Base-by-base conservation (phyloP, 2,113 vertebrate genomes). In the Dunckerocampus dactyliophorus region DNA sequence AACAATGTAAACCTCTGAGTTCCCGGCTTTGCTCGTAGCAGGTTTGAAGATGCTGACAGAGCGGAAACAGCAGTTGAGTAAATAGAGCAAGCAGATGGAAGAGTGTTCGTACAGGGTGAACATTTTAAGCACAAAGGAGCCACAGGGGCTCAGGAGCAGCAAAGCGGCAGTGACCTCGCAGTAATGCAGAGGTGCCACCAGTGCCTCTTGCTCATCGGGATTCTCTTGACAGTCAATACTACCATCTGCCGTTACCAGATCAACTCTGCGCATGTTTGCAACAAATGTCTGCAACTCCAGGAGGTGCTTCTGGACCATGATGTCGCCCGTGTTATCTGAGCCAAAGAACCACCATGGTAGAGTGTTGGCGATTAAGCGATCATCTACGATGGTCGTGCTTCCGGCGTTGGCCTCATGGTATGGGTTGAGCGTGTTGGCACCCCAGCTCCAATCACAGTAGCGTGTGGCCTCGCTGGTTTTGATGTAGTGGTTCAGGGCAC, bases 211-310 rank as follows among this genome's bases (percentile, higher is more conserved):
- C 74, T 99, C 95, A 0, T 95, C 95, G 0, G 95, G 97, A 46
- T 97, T 95, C 52, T 93, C 95, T 79, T 98, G 97, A 80, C 97
- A 99, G 83, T 99, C 95, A 64, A 99, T 96, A 71, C 97, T 99
- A 16, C 96, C 97, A 60, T 98, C 97, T 2, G 96, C 95, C 0
- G 96, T 99, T 59, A 99, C 91, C 85, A 99, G 57, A 75, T 96
- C 93, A 37, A 97, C 74, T 0, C 84, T 46, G 8, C 48, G 65
- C 93, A 93, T 91, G 71, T 82, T 86, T 0, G 89, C 87, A 10
- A 93, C 80, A 43, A 97, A 94, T 2, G 24, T 62, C 77, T 91
- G 87, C 79, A 99, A 89, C 46, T 94, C 94, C 2, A 90, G 85
- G 61, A 98, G 77, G 46, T 98, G 89, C 17, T 89, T 91, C 76